Evolutionary conservation across 2,113 vertebrate species (phyloP).

Genomic region (Trogon surrucura): DNA sequence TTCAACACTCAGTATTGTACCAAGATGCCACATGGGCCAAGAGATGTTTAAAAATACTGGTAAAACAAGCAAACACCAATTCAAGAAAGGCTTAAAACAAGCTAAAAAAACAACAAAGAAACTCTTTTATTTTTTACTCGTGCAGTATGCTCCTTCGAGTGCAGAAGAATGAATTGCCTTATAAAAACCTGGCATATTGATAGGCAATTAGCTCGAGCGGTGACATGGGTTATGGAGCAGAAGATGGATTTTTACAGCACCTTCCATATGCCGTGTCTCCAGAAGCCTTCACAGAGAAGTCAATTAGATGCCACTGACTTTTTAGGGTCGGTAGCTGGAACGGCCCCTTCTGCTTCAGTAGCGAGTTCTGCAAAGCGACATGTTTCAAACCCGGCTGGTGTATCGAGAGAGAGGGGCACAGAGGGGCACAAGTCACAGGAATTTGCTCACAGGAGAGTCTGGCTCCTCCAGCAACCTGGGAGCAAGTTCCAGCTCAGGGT

Average conservation of each 20-base stretch:
- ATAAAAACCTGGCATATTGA: constrained; percentile 38
- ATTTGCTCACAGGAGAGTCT: background rate
- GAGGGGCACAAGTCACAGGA: background rate
- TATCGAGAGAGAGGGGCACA: background rate
- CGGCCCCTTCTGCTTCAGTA: background rate
- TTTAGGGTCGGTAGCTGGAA: background rate
- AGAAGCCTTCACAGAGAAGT: background rate
- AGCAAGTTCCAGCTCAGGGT: background rate
- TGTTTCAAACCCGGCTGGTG: background rate
- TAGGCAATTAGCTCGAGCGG: background rate
- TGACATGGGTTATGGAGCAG: constrained; percentile 22
- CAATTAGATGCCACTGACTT: background rate
- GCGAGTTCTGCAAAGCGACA: background rate
- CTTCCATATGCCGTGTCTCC: background rate
- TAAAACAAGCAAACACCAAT: background rate
- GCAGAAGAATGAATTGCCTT: constrained; percentile 9
- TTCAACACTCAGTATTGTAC: background rate
- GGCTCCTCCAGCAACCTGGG: background rate
- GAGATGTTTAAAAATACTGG: background rate
- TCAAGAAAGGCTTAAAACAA: background rate
- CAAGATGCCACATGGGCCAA: background rate
- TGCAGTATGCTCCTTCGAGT: background rate
- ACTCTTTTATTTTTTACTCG: background rate
- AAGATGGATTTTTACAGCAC: constrained; percentile 26
- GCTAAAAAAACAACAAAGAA: background rate